Conservation (phyloP, 2,113 vertebrate genomes). For the Todiramphus chloris region DNA sequence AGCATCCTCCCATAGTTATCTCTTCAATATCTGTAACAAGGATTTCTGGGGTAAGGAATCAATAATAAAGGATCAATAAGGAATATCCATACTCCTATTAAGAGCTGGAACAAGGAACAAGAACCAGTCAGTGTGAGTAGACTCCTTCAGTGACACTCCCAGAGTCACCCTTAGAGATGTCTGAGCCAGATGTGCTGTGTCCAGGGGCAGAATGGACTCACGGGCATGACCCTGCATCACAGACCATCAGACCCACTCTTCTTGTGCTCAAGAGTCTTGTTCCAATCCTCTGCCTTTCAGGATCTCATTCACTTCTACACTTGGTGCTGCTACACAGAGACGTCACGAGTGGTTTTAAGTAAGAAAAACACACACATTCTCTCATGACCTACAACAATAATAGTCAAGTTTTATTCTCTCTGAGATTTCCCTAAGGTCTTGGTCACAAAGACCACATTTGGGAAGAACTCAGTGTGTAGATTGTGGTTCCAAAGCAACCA, state of each 20-base stretch:
- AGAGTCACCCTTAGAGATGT: background rate
- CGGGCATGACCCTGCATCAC: accelerated
- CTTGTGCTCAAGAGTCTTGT: accelerated
- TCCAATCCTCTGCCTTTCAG: background rate
- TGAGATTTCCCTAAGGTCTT: background rate
- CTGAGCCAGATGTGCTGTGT: background rate
- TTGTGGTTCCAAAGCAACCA: accelerated
- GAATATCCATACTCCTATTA: background rate
- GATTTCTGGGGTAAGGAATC: background rate
- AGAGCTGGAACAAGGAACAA: background rate
- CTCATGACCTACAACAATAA: background rate
- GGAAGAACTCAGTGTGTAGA: background rate
- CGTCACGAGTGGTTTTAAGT: background rate
- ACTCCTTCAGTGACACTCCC: no score
- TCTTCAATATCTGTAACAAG: background rate
- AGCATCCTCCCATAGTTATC: background rate
- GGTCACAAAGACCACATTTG: background rate
- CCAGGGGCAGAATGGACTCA: background rate
- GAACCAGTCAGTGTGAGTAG: background rate
- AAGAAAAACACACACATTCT: background rate
- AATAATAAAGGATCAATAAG: background rate
- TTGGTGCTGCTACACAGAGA: background rate
- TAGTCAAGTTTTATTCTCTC: background rate
- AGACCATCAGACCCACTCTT: background rate
- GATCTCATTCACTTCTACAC: accelerated